Evolutionary conservation across 2,797 vertebrate species (phyloP), one percentile per base, ranked within the genome.

Genomic region (Phoeniculus purpureus): DNA sequence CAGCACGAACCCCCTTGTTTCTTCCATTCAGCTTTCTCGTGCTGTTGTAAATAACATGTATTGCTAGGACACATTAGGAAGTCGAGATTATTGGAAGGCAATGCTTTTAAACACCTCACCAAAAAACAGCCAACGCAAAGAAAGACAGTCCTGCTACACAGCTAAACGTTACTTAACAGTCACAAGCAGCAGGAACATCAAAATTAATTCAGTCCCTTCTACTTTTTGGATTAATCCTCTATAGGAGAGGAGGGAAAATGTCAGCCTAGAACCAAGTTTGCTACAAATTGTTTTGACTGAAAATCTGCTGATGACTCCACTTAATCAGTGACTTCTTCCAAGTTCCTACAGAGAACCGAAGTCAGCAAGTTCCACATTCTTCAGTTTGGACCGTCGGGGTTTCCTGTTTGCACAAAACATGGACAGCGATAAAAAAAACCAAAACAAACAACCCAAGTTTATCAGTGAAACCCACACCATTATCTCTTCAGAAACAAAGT

Each of bases 371-470:
- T 61, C 73, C 77, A 94, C 89, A 61, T 88, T 59, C 73, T 90
- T 77, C 61, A 29, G 86, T 76, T 85, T 73, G 56, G 94, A 95
- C 89, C 67, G 74, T 79, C 62, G 93, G 76, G 25, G 78, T 67
- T 95, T 97, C 96, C 94, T 95, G 94, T 92, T 94, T 93, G 58
- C 60, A 82, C 65, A 86, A 19, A 85, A 76, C 64, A 52, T 1
- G 0, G 43, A 58, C 43, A 92, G n/a, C 23, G 45, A 29, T 10
- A 17, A 79, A 83, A 88, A 88, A 65, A 29, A 56, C 47, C 18
- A 29, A 50, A 64, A n/a, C 23, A 60, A 59, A 58, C 4, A 29
- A 34, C 9, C 27, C n/a, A 77, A 50, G 32, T 81, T 92, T 89
- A 85, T 92, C 70, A 50, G 70, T 67, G 66, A 88, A 91, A 84